Percentiles rank a stretch among this genome's conserved stretches.
Evolutionary conservation across 2,888 invertebrate species (phyloP).

Genomic region (Drosophila incognita): DNA sequence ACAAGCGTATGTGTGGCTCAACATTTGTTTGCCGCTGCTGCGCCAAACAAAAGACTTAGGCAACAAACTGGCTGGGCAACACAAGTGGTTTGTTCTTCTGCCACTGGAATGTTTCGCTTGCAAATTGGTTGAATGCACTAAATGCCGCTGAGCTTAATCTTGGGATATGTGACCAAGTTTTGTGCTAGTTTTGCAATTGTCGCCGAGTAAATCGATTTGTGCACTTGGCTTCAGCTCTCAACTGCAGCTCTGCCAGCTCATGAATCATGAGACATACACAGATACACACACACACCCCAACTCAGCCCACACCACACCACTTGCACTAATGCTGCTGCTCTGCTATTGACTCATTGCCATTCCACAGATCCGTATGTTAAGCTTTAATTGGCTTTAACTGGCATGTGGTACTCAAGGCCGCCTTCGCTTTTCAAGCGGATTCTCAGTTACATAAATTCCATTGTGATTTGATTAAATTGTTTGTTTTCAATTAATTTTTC

Average conservation of each 20-base stretch:
- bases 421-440: constrained; percentile 33
- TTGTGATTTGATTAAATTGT: constrained; percentile 45
- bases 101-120: constrained; percentile 48
- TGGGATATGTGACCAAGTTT: background rate
- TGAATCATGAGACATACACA: constrained; percentile 46
- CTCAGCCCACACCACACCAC: background rate
- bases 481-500: constrained; percentile 16
- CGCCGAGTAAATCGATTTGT: constrained; percentile 58
- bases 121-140: constrained; percentile 58
- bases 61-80: constrained; percentile 54
- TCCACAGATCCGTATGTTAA: constrained; percentile 53
- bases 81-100: constrained; percentile 20
- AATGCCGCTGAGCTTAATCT: constrained; percentile 24
- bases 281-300: background rate
- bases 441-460: constrained; percentile 60
- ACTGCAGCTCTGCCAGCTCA: constrained; percentile 27
- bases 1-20: constrained; percentile 21
- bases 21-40: constrained; percentile 19
- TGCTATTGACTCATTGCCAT: constrained; percentile 71
- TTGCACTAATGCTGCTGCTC: background rate
- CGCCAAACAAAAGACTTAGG: constrained; percentile 64
- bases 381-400: constrained; percentile 67
- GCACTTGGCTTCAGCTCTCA: constrained; percentile 29
- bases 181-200: constrained; percentile 56
- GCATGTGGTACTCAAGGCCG: constrained; percentile 49